phyloP scores from a whole-genome alignment of 2,797 vertebrate species.

The Chanos chanos region DNA sequence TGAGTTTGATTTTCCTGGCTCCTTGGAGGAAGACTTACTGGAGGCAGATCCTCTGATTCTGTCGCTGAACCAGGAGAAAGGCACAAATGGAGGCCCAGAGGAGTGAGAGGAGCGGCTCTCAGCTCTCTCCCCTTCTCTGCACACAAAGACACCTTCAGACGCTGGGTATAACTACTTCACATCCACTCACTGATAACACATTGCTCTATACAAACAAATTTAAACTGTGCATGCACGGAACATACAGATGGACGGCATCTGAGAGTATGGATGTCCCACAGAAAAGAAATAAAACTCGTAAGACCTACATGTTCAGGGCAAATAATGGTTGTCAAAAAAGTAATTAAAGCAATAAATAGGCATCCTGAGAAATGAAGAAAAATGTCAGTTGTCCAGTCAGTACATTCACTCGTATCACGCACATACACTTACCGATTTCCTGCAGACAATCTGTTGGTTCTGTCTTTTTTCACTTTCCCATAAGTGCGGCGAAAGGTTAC shows the following conservation, averaged over 20 bases:
- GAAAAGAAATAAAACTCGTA: too few species aligned
- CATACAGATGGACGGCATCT: too few species aligned
- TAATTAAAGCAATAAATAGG: too few species aligned
- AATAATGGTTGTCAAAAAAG: too few species aligned
- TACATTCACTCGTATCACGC: too few species aligned
- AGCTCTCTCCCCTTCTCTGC: slow-evolving; percentile 44
- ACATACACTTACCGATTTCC: slow-evolving; percentile 63
- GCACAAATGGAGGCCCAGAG: slow-evolving; percentile 71
- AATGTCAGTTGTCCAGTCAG: too few species aligned
- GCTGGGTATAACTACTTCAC: too few species aligned
- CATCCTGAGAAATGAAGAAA: too few species aligned
- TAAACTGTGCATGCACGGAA: too few species aligned
- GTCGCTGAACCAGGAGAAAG: slow-evolving; percentile 79
- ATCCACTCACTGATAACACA: neutral
- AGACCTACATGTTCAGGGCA: neutral
- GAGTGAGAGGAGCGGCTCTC: slow-evolving; percentile 64
- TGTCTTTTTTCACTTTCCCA: slow-evolving; percentile 71
- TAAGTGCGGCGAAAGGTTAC: slow-evolving; percentile 73
- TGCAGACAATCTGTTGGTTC: slow-evolving; percentile 69
- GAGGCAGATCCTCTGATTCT: slow-evolving; percentile 60
- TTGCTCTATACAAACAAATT: neutral
- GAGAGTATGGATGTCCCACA: too few species aligned
- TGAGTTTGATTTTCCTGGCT: slow-evolving; percentile 20
- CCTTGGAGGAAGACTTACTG: slow-evolving; percentile 66
- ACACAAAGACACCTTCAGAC: neutral